phyloP scores from a whole-genome alignment of 2,888 invertebrate species.

The Nudaria mundana region DNA sequence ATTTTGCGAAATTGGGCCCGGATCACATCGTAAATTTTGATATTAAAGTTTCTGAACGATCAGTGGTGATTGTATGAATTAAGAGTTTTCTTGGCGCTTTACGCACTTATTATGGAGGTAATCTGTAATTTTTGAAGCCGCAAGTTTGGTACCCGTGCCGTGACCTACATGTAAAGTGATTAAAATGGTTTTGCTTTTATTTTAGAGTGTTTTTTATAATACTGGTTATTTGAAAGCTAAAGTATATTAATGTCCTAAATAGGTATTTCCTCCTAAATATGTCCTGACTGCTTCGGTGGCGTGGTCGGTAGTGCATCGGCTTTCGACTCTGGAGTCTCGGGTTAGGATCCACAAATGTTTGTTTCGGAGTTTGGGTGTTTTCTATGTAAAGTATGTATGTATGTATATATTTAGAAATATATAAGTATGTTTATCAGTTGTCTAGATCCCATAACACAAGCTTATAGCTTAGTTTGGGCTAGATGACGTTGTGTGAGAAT shows the following conservation, averaged over 20 bases:
- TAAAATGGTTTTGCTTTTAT: conserved; percentile 17
- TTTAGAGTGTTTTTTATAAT: conserved; percentile 6
- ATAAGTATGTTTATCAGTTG: too few species aligned
- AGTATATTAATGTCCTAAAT: background rate
- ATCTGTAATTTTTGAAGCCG: conserved; percentile 49
- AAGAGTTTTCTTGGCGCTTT: conserved; percentile 38
- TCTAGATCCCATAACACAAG: too few species aligned
- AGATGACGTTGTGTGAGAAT: too few species aligned
- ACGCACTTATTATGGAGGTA: conserved; percentile 40
- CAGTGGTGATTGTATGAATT: conserved; percentile 34
- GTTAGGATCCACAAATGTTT: too few species aligned
- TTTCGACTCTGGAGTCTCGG: too few species aligned
- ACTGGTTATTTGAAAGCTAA: conserved; percentile 5
- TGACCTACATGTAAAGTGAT: conserved; percentile 28
- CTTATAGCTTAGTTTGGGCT: too few species aligned
- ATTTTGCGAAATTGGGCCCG: conserved; percentile 55
- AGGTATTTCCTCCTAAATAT: too few species aligned
- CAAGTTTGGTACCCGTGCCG: conserved; percentile 24
- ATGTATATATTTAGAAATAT: too few species aligned
- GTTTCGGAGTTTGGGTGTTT: too few species aligned
- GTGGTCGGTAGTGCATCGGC: too few species aligned
- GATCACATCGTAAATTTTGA: conserved; percentile 55
- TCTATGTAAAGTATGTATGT: too few species aligned
- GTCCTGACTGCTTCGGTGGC: too few species aligned
- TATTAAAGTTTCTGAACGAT: conserved; percentile 40